These are phyloP conservation scores for Notarius lentiginosus DNA, from an alignment of 2,113 vertebrate species.

Conservation along the genomic window DNA sequence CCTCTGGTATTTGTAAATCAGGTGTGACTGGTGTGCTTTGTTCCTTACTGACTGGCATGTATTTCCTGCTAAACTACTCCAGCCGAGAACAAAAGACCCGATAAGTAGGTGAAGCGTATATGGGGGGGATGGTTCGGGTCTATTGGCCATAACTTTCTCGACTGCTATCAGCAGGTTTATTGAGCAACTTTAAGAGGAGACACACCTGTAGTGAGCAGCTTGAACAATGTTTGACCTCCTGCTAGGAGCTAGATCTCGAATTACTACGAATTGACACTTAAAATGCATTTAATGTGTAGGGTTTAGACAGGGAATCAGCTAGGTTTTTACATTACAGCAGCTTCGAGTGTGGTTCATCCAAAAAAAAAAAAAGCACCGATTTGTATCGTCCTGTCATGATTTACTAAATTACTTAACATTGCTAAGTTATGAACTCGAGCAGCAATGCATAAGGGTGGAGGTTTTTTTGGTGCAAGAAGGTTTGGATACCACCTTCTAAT, in stretches of 20 bases:
- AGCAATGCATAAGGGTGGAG: background rate
- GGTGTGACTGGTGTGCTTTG: slow-evolving; percentile 13
- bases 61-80: slow-evolving; percentile 9
- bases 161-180: background rate
- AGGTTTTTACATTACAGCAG: background rate
- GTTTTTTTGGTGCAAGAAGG: background rate
- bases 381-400: background rate
- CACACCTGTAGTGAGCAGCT: background rate
- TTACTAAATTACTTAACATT: background rate
- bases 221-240: background rate
- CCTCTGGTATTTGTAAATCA: slow-evolving; percentile 22
- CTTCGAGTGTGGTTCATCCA: background rate
- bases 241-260: background rate
- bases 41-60: slow-evolving; percentile 5
- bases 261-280: background rate
- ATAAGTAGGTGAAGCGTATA: background rate
- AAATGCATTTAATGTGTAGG: background rate
- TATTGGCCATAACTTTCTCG: background rate
- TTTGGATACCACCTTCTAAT: background rate
- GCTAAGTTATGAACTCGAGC: background rate
- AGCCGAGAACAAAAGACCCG: background rate
- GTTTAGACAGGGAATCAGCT: background rate
- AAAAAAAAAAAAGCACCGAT: background rate
- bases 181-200: background rate
- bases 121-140: background rate